Base-by-base conservation (phyloP, 1,140 invertebrate genomes). In the Pantala flavescens region DNA sequence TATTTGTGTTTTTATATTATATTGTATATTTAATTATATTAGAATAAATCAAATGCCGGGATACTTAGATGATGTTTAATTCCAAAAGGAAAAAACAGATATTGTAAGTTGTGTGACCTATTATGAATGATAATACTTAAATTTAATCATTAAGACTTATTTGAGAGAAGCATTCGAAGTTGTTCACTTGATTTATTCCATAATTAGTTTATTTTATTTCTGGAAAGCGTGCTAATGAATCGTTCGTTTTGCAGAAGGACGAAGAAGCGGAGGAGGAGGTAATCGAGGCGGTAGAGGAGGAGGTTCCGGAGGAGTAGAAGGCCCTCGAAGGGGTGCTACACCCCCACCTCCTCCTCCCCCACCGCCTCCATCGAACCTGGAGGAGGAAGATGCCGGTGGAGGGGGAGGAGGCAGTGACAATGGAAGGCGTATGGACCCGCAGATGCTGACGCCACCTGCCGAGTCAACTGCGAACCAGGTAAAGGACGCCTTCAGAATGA, bases 241-340 rank as follows among this genome's bases (percentile, higher is more conserved):
- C n/a, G n/a, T n/a, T n/a, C n/a, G 28, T 77, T 23, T 81, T 81
- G 24, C 78, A 87, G 86, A 87, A 81, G 87, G 86, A 74, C 81
- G 85, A 77, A 87, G 82, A 76, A 86, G 84, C 77, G 86, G 86
- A 75, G 49, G 49, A 7, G n/a, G 49, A 7, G 49, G 49, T 16
- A 12, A 12, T 7, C 3, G 49, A 63, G 49, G 49, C 16, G 49
- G 49, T 19, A 16, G 49, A 12, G 49, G 49, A 3, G 49, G 49
- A 21, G 49, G 49, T 5, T 63, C 49, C 5, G 49, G 49, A 63
- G 49, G 49, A 12, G 49, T 21, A 12, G 49, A 63, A 16, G 49
- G 49, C 16, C 49, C 49, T 5, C 49, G 49, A 3, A 63, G 49
- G 49, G 49, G 49, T 21, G 14, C 49, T 3, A 16, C 49, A 3